These are phyloP conservation scores for Orussus abietinus DNA, from an alignment of 1,140 invertebrate genomes.

Conservation along the genomic window DNA sequence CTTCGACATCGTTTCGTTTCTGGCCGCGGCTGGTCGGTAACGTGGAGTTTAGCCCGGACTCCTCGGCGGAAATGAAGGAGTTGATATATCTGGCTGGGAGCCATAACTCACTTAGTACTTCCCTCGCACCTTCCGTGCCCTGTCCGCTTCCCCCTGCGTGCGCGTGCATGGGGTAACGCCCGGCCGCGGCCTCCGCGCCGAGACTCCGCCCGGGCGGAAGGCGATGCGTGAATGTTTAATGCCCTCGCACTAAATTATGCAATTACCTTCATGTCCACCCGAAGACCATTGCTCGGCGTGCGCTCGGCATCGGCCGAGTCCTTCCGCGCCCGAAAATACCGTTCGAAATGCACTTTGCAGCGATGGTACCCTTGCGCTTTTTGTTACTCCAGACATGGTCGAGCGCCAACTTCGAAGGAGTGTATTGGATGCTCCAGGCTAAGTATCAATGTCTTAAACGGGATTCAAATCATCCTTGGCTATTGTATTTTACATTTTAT, in stretches of 20 bases:
- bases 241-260: conserved; percentile 37
- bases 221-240: conserved; percentile 32
- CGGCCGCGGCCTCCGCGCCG: too few relatives aligned
- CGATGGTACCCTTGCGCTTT: conserved; percentile 1
- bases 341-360: too few relatives aligned
- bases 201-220: conserved; percentile 15
- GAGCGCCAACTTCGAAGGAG: conserved; percentile 5
- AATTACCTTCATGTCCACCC: conserved; percentile 35
- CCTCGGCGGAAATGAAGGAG: conserved; percentile 48
- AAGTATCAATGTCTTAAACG: too few relatives aligned
- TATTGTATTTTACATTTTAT: too few relatives aligned
- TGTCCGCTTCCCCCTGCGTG: conserved; percentile 3
- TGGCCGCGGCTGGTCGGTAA: too few relatives aligned
- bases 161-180: too few relatives aligned
- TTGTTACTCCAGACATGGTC: not conserved
- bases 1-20: too few relatives aligned
- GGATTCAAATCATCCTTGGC: too few relatives aligned
- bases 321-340: conserved; percentile 5
- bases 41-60: too few relatives aligned
- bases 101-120: conserved; percentile 49
- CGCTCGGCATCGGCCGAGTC: conserved; percentile 8
- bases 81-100: conserved; percentile 46
- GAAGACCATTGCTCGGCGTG: conserved; percentile 15
- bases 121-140: conserved; percentile 12
- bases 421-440: not conserved